A percentile compares a stretch with the other conserved stretches of the same genome.
Conservation (phyloP, 2,113 vertebrate species). For the Chaetorhynchus papuensis region DNA sequence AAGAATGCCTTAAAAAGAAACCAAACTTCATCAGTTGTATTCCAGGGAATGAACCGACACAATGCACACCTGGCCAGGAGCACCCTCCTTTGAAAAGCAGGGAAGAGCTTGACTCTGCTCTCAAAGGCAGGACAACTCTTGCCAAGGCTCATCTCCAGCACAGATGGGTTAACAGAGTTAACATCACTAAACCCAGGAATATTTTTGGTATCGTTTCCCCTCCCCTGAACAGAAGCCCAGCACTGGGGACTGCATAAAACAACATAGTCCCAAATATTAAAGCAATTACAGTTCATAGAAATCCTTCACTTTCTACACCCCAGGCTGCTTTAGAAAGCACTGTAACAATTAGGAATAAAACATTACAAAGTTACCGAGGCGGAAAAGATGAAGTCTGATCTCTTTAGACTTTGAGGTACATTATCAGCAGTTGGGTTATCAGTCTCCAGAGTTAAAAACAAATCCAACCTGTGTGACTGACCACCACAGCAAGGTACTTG, state of each 20-base stretch:
- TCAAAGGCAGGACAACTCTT: background rate
- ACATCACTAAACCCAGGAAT: background rate
- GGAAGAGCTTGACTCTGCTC: background rate
- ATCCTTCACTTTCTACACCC: background rate
- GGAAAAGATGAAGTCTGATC: background rate
- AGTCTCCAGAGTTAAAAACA: background rate
- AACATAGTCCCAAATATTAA: background rate
- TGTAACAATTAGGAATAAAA: background rate
- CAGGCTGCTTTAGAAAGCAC: background rate
- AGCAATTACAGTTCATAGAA: background rate
- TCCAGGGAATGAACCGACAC: background rate
- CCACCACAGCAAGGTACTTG: background rate
- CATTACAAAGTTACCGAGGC: background rate
- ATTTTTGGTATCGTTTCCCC: background rate
- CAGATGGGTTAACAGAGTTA: background rate
- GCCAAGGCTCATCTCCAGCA: background rate
- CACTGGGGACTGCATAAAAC: background rate
- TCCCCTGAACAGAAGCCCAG: background rate
- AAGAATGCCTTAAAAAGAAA: background rate
- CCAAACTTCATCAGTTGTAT: background rate
- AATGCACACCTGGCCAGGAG: background rate
- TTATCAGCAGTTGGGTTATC: background rate
- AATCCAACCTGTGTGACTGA: background rate
- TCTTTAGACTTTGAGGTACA: constrained; percentile 28
- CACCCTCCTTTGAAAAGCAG: background rate